Evolutionary conservation across 1,140 invertebrate genomes (phyloP).

Genomic region (Conus ventricosus): DNA sequence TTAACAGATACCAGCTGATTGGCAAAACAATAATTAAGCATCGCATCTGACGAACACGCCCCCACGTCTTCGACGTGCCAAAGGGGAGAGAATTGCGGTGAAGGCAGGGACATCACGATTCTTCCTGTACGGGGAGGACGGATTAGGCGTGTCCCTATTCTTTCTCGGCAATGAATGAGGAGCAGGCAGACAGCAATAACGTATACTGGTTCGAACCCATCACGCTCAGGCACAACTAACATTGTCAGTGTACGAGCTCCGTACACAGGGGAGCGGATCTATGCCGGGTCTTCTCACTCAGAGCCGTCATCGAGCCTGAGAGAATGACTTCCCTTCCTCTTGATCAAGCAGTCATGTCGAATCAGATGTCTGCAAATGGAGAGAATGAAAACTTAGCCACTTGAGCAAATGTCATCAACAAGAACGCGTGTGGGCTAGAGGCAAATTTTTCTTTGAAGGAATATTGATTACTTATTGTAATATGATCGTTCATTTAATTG

Average conservation of each 20-base stretch:
- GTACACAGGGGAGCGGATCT: background rate
- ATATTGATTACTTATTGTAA: background rate
- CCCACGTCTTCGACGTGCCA: background rate
- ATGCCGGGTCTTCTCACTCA: constrained; percentile 8
- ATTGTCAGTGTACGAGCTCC: background rate
- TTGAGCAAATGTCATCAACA: background rate
- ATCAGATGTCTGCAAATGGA: background rate
- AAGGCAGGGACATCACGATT: constrained; percentile 30
- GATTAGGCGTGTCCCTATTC: background rate
- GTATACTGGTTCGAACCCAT: background rate
- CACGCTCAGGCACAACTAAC: background rate
- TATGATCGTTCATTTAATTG: background rate
- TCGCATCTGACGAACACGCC: background rate
- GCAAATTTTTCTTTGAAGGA: background rate
- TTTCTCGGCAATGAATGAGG: background rate
- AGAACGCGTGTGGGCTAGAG: background rate
- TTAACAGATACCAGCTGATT: background rate
- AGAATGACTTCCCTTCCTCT: background rate
- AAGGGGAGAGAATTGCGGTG: constrained; percentile 28
- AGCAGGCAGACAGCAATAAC: background rate
- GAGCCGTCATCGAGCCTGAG: background rate
- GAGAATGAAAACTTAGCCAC: background rate
- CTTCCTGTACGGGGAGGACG: constrained; percentile 12
- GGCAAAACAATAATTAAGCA: constrained; percentile 1
- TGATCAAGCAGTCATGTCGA: background rate